Conservation (phyloP, 2,113 vertebrate genomes). For the Tetrax tetrax region DNA sequence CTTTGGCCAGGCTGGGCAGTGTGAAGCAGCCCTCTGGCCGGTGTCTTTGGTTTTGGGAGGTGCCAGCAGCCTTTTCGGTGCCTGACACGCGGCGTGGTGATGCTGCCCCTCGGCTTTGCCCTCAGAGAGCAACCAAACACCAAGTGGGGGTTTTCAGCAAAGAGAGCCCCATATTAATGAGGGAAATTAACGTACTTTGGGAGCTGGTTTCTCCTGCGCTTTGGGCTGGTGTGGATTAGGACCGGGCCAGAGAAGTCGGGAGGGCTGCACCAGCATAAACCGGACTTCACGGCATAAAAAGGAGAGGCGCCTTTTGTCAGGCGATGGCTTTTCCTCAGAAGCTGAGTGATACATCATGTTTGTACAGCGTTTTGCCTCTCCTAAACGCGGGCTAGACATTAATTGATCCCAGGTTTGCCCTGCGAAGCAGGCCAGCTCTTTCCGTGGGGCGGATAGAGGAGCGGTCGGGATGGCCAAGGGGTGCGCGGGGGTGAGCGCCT, state of each 20-base stretch:
- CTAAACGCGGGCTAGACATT: conserved; percentile 60
- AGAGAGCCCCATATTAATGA: not conserved
- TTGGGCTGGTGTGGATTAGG: not conserved
- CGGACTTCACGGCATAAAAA: not conserved
- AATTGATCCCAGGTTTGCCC: conserved; percentile 65
- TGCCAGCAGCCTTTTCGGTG: not conserved
- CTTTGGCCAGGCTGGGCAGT: not conserved
- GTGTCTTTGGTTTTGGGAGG: not conserved
- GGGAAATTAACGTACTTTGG: not conserved
- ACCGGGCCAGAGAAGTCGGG: not conserved
- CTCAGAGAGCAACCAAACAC: not conserved
- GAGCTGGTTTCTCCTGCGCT: not conserved
- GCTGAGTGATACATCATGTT: conserved; percentile 67
- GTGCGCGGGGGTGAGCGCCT: not conserved
- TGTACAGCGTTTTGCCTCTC: conserved; percentile 56
- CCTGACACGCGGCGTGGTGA: fast-evolving
- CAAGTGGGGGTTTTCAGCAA: not conserved
- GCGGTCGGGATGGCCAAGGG: not conserved
- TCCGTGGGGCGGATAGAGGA: conserved; percentile 9
- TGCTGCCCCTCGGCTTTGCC: not conserved
- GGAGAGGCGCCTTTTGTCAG: conserved; percentile 49
- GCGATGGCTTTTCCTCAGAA: conserved; percentile 40
- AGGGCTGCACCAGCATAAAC: not conserved
- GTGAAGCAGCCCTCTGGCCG: not conserved
- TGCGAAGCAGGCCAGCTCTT: conserved; percentile 20